Evolutionary conservation across 2,888 invertebrate species (phyloP).

Genomic region (Tipula unca): DNA sequence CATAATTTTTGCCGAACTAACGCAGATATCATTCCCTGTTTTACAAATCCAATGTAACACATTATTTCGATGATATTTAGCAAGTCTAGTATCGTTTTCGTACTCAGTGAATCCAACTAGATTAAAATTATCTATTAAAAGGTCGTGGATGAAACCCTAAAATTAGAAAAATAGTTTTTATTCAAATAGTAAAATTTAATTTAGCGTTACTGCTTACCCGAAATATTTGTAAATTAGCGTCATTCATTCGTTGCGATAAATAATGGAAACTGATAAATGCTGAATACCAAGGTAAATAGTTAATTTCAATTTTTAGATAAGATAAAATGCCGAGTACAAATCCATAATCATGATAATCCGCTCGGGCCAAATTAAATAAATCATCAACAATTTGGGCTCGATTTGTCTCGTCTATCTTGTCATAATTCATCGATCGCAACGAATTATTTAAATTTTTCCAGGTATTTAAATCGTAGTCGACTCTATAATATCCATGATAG

Average conservation of each 20-base stretch:
- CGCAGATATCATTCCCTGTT: conserved; percentile 51
- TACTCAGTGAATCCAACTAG: too few species aligned
- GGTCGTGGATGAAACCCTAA: conserved; percentile 59
- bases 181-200: not conserved
- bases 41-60: conserved; percentile 57
- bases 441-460: conserved; percentile 47
- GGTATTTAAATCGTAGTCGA: conserved; percentile 53
- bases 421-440: conserved; percentile 40
- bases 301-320: conserved; percentile 58
- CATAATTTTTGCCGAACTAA: conserved; percentile 39
- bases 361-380: conserved; percentile 62
- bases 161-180: conserved; percentile 24
- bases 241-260: conserved; percentile 32
- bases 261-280: conserved; percentile 46
- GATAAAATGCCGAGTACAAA: conserved; percentile 57
- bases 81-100: conserved; percentile 25
- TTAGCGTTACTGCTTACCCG: not conserved
- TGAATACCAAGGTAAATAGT: conserved; percentile 72
- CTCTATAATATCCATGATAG: conserved; percentile 56
- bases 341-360: conserved; percentile 51
- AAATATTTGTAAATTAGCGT: conserved; percentile 18
- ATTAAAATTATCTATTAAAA: too few species aligned
- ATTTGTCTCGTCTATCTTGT: conserved; percentile 53
- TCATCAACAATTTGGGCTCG: conserved; percentile 78
- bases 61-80: conserved; percentile 44